phyloP scores from a whole-genome alignment of 2,888 invertebrate genomes.

The Bedellia somnulentella region DNA sequence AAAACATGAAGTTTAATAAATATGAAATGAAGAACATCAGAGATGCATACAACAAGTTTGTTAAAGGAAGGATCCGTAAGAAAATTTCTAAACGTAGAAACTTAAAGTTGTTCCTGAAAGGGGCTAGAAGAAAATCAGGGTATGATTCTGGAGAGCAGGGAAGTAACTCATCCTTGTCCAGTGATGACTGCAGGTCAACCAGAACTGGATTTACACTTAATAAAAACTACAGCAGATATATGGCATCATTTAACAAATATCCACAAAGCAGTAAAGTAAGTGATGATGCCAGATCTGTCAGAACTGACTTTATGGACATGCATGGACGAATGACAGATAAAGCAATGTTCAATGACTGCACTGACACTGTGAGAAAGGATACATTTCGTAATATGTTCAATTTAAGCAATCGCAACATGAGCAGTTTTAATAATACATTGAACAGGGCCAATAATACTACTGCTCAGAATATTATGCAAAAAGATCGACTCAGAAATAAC shows the following conservation, averaged over 20 bases:
- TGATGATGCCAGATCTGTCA: conserved; percentile 13
- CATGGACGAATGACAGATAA: conserved; percentile 17
- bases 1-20: conserved; percentile 23
- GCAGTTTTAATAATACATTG: conserved; percentile 1
- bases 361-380: conserved; percentile 19
- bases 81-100: conserved; percentile 28
- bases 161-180: conserved; percentile 35
- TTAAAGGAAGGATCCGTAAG: conserved; percentile 19
- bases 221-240: conserved; percentile 8
- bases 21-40: conserved; percentile 25
- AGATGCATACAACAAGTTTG: conserved; percentile 22
- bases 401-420: conserved; percentile 2
- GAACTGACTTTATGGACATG: conserved; percentile 15
- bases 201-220: conserved; percentile 14
- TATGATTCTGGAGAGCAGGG: conserved; percentile 35
- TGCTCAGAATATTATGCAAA: conserved; percentile 14
- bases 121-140: conserved; percentile 19
- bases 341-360: conserved; percentile 19
- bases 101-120: conserved; percentile 19
- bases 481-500: conserved; percentile 27
- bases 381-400: conserved; percentile 18
- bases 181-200: conserved; percentile 29
- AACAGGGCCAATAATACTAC: conserved; percentile 11
- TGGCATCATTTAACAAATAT: conserved; percentile 13
- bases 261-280: conserved; percentile 16